These are phyloP conservation scores for Danaus melanippus DNA, from an alignment of 1,140 invertebrate species.

Conservation along the genomic window DNA sequence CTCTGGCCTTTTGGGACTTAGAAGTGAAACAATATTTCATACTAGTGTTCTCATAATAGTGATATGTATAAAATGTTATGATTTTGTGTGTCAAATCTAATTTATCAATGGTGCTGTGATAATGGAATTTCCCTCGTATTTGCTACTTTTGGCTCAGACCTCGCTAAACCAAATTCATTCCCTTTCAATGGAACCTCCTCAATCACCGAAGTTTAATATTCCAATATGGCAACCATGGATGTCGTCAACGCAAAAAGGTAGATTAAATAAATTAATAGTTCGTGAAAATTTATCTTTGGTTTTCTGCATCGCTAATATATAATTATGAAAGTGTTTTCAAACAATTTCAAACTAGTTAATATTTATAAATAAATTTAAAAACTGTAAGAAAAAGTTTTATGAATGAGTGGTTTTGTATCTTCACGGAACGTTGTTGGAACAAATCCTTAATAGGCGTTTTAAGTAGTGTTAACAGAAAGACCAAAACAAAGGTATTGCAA, in stretches of 20 bases:
- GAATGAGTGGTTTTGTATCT: too few species aligned
- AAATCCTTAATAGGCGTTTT: too few species aligned
- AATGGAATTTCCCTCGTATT: slow-evolving; percentile 66
- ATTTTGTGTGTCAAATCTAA: slow-evolving; percentile 12
- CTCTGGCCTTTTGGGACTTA: too few species aligned
- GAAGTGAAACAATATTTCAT: too few species aligned
- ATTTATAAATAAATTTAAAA: too few species aligned
- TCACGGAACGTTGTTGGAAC: too few species aligned
- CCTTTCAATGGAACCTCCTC: slow-evolving; percentile 63
- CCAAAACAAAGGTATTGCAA: too few species aligned
- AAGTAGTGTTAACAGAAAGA: too few species aligned
- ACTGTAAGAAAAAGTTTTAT: too few species aligned
- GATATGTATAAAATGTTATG: slow-evolving; percentile 18
- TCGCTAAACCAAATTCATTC: slow-evolving; percentile 38
- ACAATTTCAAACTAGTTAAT: too few species aligned
- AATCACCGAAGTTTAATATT: slow-evolving; percentile 70
- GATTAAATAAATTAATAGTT: neutral
- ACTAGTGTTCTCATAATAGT: too few species aligned
- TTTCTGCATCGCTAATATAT: neutral
- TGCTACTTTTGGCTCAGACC: slow-evolving; percentile 56
- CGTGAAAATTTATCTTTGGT: slow-evolving; percentile 1
- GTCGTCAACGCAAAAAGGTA: slow-evolving; percentile 57
- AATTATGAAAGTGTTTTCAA: too few species aligned
- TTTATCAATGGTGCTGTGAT: slow-evolving; percentile 40
- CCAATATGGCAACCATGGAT: slow-evolving; percentile 70